Conservation (phyloP, 2,797 vertebrate species). For the Sebastiscus albofasciatus region DNA sequence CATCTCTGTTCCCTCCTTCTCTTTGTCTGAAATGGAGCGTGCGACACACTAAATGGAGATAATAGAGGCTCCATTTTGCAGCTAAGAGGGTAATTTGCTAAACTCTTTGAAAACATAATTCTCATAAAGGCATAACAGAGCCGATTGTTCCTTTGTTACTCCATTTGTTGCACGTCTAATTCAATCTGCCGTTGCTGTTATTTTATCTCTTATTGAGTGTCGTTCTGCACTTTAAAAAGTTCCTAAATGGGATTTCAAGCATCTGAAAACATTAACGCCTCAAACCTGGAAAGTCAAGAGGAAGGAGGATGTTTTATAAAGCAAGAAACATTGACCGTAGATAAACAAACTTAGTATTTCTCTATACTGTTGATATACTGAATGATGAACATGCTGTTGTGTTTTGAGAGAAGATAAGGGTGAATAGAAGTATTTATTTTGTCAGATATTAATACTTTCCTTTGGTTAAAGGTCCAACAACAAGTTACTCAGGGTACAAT, state of each 20-base stretch:
- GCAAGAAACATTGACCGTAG: no score
- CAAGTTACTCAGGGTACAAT: background rate
- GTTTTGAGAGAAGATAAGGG: background rate
- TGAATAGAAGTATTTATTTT: background rate
- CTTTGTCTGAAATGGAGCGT: slow-evolving; percentile 60
- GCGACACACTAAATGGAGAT: slow-evolving; percentile 57
- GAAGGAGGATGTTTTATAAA: background rate
- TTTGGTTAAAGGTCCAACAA: background rate
- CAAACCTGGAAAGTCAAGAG: background rate
- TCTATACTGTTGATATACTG: background rate
- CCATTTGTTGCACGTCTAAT: slow-evolving; percentile 21
- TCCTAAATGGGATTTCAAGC: background rate
- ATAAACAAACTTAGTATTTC: background rate
- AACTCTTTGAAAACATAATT: slow-evolving; percentile 66
- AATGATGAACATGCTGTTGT: background rate
- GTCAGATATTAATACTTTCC: background rate
- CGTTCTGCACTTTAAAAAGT: background rate
- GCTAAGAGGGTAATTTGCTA: slow-evolving; percentile 63
- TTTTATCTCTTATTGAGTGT: background rate
- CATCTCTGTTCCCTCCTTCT: slow-evolving; percentile 36
- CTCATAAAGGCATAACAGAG: slow-evolving; percentile 37
- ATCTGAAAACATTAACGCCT: background rate
- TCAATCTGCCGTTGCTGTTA: background rate
- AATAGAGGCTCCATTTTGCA: slow-evolving; percentile 57
- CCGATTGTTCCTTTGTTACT: slow-evolving; percentile 38